These are phyloP conservation scores for Neofelis nebulosa DNA, from an alignment of 2,113 vertebrate species.

Conservation along the genomic window DNA sequence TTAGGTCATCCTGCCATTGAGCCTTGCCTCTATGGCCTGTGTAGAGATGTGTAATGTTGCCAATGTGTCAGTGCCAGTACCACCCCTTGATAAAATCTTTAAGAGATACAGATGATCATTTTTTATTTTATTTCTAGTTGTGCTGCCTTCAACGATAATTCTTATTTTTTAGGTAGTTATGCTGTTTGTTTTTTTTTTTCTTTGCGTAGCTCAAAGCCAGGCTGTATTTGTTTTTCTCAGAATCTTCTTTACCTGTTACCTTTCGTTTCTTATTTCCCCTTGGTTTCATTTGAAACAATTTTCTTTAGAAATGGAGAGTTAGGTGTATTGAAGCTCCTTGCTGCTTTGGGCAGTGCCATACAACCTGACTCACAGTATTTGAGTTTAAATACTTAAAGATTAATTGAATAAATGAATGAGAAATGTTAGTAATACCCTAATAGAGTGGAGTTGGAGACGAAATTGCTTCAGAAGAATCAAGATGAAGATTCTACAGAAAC, in stretches of 20 bases:
- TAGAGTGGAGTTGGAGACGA: constrained; percentile 10
- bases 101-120: background rate
- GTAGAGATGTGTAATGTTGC: background rate
- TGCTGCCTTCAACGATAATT: constrained; percentile 1
- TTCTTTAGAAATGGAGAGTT: background rate
- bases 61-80: background rate
- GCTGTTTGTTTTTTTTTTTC: background rate
- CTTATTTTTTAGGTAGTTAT: background rate
- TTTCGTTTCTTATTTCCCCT: background rate
- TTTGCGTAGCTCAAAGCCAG: background rate
- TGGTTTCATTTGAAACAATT: background rate
- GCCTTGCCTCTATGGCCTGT: background rate
- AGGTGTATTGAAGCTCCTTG: background rate
- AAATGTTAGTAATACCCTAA: constrained; percentile 29
- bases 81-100: background rate
- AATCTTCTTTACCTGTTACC: constrained; percentile 42
- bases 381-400: constrained; percentile 4
- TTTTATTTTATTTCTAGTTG: constrained; percentile 38
- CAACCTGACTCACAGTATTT: background rate
- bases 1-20: background rate
- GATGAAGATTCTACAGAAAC: background rate
- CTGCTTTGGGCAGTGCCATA: background rate
- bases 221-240: background rate
- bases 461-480: constrained; percentile 32
- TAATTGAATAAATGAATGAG: constrained; percentile 9